Evolutionary conservation across 1,140 invertebrate species (phyloP).

Genomic region (Penaeus chinensis): DNA sequence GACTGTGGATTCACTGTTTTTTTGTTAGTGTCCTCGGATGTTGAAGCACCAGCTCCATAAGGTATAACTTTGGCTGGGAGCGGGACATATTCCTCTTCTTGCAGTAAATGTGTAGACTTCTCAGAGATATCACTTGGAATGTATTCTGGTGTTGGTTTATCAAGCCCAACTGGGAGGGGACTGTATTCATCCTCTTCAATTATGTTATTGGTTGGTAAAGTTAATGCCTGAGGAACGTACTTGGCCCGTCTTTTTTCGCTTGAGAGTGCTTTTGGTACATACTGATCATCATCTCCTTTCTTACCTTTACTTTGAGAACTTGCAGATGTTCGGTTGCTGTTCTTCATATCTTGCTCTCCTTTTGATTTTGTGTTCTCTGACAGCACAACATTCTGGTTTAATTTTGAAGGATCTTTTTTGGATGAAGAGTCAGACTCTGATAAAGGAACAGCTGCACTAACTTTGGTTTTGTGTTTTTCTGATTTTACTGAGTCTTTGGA

Average conservation of each 20-base stretch:
- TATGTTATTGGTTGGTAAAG: background rate
- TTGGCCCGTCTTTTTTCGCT: background rate
- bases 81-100: conserved; percentile 49
- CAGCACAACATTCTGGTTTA: no score
- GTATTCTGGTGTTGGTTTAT: conserved; percentile 49
- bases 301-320: no score
- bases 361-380: no score
- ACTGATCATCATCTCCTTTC: background rate
- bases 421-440: no score
- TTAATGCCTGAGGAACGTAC: conserved; percentile 33
- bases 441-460: no score
- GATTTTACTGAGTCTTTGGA: no score
- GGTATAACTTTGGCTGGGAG: conserved; percentile 4
- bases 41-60: background rate
- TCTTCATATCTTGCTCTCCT: no score
- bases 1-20: background rate
- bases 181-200: conserved; percentile 27
- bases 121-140: conserved; percentile 47
- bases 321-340: no score
- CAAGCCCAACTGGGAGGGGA: conserved; percentile 35
- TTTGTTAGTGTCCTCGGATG: background rate
- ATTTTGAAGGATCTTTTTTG: no score
- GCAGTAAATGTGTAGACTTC: background rate
- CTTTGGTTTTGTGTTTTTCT: no score
- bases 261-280: conserved; percentile 32